Percentiles rank a stretch among this genome's conserved stretches.
These are phyloP conservation scores for Cherax destructor DNA, from an alignment of 1,140 invertebrate species.

Conservation along the genomic window DNA sequence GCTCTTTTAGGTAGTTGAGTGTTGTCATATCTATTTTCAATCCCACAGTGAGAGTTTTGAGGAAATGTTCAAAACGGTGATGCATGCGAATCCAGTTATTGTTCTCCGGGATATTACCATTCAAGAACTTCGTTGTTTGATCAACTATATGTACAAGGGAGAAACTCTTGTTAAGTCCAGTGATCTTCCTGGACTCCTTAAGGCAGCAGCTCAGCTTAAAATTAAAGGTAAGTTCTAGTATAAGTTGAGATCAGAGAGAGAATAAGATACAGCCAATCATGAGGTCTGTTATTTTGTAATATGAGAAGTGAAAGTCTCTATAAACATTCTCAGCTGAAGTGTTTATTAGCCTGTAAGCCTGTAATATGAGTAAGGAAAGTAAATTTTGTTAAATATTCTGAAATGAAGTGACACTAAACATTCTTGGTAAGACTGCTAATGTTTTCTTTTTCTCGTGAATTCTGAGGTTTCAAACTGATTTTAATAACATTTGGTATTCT, in stretches of 20 bases:
- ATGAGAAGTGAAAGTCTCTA: background rate
- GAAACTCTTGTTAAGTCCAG: conserved; percentile 57
- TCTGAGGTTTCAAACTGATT: no score
- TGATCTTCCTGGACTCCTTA: conserved; percentile 57
- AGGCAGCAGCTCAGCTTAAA: conserved; percentile 53
- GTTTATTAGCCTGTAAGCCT: no score
- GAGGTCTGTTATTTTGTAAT: background rate
- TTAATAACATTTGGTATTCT: no score
- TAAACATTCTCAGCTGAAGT: no score
- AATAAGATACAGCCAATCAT: background rate
- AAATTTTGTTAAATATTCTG: no score
- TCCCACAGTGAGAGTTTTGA: conserved; percentile 55
- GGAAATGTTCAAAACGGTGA: conserved; percentile 55
- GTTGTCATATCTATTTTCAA: background rate
- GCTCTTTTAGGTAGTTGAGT: background rate
- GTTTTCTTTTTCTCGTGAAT: no score
- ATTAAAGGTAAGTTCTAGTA: conserved; percentile 41
- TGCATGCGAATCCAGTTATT: conserved; percentile 49
- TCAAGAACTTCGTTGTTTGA: conserved; percentile 42
- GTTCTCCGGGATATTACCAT: conserved; percentile 50
- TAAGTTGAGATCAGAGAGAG: background rate
- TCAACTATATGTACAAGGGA: conserved; percentile 64
- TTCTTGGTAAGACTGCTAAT: no score
- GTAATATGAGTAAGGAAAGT: no score
- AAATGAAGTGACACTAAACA: no score